Evolutionary conservation across 2,113 vertebrate species (phyloP), one percentile per base, ranked within the genome.

Genomic region (cat (Felis catus)): DNA sequence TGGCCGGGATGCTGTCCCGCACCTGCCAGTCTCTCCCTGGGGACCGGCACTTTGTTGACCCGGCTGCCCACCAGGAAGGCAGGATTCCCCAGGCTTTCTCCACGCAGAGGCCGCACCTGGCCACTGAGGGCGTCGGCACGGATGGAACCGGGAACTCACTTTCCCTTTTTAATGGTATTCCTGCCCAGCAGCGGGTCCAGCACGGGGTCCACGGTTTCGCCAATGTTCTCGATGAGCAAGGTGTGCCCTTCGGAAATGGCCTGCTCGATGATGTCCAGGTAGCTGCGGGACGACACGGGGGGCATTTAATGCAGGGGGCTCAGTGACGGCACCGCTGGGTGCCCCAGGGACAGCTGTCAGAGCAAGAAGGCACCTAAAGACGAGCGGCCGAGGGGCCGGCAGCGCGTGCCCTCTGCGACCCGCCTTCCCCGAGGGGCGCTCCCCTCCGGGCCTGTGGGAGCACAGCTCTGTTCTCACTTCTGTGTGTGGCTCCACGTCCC

Each of bases 151-250:
- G 2, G 18, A 1, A 79, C 99, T 97, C 88, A 99, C 99, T 63
- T 99, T 79, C 99, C 99, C 97, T 98, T 99, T 89, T 98, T 99
- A 80, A 98, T 98, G 0, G 98, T 99, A 98, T 98, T 99, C 95
- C 99, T 98, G 97, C 98, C 98, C 74, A 99, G 97, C 33, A 99
- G 91, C 0, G 98, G 98, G 31, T 99, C 99, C 81, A 99, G 98
- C 95, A 99, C 99, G 0, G 99, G 98, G 36, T 99, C 99, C 85
- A 99, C 83, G 0, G 97, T 98, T 92, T 99, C 99, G 0, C 98
- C 98, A 0, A 99, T 97, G 31, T 99, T 99, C 97, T 99, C 99
- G 0, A 99, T 98, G 92, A 99, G 98, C 95, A 99, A 80, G 0
- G 55, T 98, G 97, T 98, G 98, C 36, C 99, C 99, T 2, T 98